Evolutionary conservation across 2,113 vertebrate genomes (phyloP).

Genomic region (Nannobrachium achirus): DNA sequence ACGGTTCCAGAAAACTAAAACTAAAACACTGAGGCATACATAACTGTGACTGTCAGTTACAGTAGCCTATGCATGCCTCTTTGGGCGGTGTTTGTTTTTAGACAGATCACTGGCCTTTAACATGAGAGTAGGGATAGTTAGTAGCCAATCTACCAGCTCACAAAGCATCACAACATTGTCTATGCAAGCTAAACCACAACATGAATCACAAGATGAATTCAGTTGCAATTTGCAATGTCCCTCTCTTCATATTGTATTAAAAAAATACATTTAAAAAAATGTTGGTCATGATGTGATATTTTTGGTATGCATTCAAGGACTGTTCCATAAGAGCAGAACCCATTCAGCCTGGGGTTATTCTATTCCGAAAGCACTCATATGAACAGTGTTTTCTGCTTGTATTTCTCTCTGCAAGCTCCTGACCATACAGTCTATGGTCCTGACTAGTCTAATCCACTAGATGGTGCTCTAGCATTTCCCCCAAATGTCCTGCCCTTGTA

Average conservation of each 20-base stretch:
- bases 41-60: too few species aligned
- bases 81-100: too few species aligned
- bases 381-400: not conserved
- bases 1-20: too few species aligned
- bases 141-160: too few species aligned
- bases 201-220: not conserved
- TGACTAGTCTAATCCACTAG: slow-evolving; percentile 35
- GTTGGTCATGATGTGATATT: not conserved
- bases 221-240: not conserved
- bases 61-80: too few species aligned
- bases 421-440: not conserved
- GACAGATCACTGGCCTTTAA: too few species aligned
- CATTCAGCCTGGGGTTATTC: not conserved
- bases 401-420: not conserved
- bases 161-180: too few species aligned
- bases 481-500: not conserved
- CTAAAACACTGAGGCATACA: too few species aligned
- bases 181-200: too few species aligned
- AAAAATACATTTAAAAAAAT: not conserved
- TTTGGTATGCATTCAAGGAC: not conserved
- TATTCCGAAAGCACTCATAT: not conserved
- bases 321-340: too few species aligned
- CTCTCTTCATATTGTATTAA: slow-evolving; percentile 1
- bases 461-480: slow-evolving; percentile 37
- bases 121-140: too few species aligned